A percentile compares a stretch with the other conserved stretches of the same genome.
These are phyloP conservation scores for Knipowitschia caucasica DNA, from an alignment of 2,797 vertebrate genomes.

Conservation along the genomic window DNA sequence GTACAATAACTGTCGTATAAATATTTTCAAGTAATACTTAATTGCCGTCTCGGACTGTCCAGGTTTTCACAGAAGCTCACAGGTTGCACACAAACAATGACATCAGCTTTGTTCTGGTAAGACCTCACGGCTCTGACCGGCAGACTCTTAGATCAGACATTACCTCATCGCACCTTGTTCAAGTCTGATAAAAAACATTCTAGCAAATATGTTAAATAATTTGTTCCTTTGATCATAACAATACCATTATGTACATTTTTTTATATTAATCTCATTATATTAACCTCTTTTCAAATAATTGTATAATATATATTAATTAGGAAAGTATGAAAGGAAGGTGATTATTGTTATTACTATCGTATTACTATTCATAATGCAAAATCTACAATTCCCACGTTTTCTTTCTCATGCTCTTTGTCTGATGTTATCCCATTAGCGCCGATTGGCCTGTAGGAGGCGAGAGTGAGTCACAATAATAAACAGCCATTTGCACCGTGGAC, in stretches of 20 bases:
- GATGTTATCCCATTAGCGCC: slow-evolving; percentile 1
- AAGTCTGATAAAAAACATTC: not conserved
- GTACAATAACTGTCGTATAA: not conserved
- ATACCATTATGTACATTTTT: not conserved
- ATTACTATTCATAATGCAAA: not conserved
- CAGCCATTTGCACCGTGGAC: slow-evolving; percentile 35
- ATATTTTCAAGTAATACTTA: not conserved
- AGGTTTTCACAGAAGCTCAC: slow-evolving; percentile 30
- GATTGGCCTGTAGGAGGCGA: slow-evolving; percentile 57
- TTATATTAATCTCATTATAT: no score
- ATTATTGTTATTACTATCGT: not conserved
- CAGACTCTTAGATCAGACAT: slow-evolving; percentile 59
- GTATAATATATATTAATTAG: no score
- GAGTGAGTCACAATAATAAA: slow-evolving; percentile 16
- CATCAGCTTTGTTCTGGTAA: slow-evolving; percentile 67
- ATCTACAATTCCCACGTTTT: not conserved
- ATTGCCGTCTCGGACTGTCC: not conserved
- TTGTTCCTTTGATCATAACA: not conserved
- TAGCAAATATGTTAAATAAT: not conserved
- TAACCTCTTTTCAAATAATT: no score
- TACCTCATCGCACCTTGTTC: slow-evolving; percentile 52
- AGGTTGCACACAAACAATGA: slow-evolving; percentile 50
- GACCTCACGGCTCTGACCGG: slow-evolving; percentile 31
- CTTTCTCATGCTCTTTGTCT: slow-evolving; percentile 58
- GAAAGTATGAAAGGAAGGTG: not conserved